Evolutionary conservation across 2,113 vertebrate species (phyloP), one percentile per base, ranked within the genome.

Genomic region (Stigmatopora argus): DNA sequence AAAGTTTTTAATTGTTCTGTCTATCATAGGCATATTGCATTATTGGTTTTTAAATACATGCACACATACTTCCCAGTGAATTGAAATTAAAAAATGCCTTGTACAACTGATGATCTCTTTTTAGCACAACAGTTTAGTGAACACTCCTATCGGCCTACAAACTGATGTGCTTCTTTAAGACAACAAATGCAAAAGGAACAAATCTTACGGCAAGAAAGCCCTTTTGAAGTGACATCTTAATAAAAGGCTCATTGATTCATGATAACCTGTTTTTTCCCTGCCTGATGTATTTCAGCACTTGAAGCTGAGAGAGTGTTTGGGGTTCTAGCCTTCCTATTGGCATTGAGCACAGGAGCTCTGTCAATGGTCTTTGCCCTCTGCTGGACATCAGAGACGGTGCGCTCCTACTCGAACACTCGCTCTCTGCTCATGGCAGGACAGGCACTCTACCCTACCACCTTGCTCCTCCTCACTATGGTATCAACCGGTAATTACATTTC

Each of bases 341-440:
- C 89, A 0, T 1, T 87, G 58, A 83, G 86, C 78, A 89, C 89
- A 0, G 83, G 74, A 1, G 81, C 80, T 21, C 80, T 92, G 55
- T 92, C 90, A 31, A 79, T 93, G 67, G 71, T 92, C 59, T 89
- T 92, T 49, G 84, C 90, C 72, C 83, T 90, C 83, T 92, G 90
- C 82, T 92, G 90, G 91, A 90, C 85, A 3, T 84, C 86, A 0
- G 35, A 75, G 64, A 92, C 90, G 0, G 82, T 88, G 78, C 87
- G 58, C 23, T 89, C 91, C 64, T 91, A 91, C 78, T 88, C 88
- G 57, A 90, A 91, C 87, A 88, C 85, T 0, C 83, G 85, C 31
- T 81, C 90, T 6, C 84, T 90, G 53, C 83, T 90, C 62, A 89
- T 90, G 83, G 83, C 79, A 19, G 85, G 88, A 7, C 86, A 89